A percentile compares a stretch with the other conserved stretches of the same genome.
phyloP scores from a whole-genome alignment of 2,888 invertebrate species.

The Tromatobia lineatoria region DNA sequence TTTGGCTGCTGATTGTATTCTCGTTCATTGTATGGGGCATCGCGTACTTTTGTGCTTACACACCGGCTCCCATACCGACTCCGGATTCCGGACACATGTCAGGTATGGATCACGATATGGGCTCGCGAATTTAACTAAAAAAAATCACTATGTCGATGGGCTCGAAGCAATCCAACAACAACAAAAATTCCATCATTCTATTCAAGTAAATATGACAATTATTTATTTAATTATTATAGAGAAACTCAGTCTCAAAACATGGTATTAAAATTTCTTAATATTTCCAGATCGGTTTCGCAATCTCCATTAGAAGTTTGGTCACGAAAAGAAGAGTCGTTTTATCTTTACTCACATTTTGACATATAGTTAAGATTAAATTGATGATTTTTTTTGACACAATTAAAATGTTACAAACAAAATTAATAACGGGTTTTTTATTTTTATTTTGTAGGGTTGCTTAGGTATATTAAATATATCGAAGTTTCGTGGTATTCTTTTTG shows the following conservation, averaged over 20 bases:
- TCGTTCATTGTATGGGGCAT: constrained; percentile 78
- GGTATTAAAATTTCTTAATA: not conserved
- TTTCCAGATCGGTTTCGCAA: constrained; percentile 37
- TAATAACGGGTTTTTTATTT: not conserved
- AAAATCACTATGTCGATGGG: constrained; percentile 15
- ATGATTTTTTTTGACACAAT: not conserved
- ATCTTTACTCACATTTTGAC: not conserved
- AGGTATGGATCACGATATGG: constrained; percentile 30
- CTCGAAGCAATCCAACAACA: constrained; percentile 27
- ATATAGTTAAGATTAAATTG: not conserved
- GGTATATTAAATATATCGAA: too few species aligned
- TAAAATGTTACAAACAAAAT: not conserved
- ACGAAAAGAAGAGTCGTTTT: not conserved
- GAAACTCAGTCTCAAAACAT: not conserved
- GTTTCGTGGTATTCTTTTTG: too few species aligned
- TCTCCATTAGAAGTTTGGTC: not conserved
- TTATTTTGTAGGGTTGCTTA: too few species aligned
- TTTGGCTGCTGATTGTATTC: constrained; percentile 69
- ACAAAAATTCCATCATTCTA: not conserved
- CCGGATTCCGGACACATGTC: constrained; percentile 6
- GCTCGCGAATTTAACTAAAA: not conserved
- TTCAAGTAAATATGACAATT: constrained; percentile 2
- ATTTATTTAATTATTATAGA: not conserved
- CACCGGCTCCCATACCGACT: constrained; percentile 43
- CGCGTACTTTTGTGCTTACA: constrained; percentile 74